Base-by-base conservation (phyloP, 2,888 invertebrate genomes). In the Rhyacophila evoluta region DNA sequence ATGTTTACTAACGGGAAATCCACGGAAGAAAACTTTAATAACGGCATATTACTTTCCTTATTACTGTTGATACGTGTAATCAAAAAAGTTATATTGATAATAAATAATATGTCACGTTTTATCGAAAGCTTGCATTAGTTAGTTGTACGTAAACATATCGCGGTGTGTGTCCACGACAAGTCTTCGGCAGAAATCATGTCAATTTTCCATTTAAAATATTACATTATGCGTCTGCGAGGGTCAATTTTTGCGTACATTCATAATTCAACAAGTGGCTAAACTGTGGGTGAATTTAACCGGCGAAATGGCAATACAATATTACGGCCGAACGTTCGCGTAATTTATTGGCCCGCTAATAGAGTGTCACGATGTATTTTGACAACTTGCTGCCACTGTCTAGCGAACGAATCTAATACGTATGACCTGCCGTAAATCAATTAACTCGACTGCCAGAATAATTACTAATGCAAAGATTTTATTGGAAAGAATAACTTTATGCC, bases 371-470 rank as follows among this genome's bases (percentile, higher is more conserved):
- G 19, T 19, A 55, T 55, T 55, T 55, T 33, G 29, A 4, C 29
- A 33, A 55, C 19, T 55, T 39, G 15, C 12, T 39, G 39, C 2
- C 19, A 19, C 19, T 19, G 19, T 55, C 55, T 55, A 1, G 6
- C 5, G 19, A 55, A 1, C 19, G 19, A 55, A 55, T 55, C 55
- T 55, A 55, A 55, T 55, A n/a, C n/a, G n/a, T n/a, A 19, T 25
- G 55, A 55, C 55, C 55, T 55, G 25, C 19, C 25, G 8, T 55
- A 55, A 55, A 55, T 55, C 55, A 55, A 55, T 55, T 55, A 25
- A 55, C 8, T 12, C 25, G 25, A 1, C 19, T 19, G 19, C 15
- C 1, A 19, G 19, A 55, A 25, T 55, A 19, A 12, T 55, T 55
- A 25, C 15, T 39, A 12, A 25, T 19, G 55, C 10, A 55, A 0